phyloP scores from a whole-genome alignment of 2,113 vertebrate genomes.

The Zosterops lateralis region DNA sequence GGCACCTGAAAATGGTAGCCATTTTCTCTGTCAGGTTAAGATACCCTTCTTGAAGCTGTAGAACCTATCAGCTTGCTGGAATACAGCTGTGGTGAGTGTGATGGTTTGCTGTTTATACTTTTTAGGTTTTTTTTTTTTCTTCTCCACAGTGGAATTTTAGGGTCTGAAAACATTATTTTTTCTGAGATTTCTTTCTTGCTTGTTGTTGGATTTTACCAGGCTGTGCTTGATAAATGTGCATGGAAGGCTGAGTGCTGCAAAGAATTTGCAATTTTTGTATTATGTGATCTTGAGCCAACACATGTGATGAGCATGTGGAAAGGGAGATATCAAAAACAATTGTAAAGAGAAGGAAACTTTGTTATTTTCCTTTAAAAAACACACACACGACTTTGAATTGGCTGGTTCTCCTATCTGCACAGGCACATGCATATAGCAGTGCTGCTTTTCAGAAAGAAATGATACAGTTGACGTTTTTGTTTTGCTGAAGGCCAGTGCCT shows the following conservation, averaged over 20 bases:
- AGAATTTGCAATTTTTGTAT: conserved; percentile 10
- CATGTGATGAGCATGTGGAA: neutral
- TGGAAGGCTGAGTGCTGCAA: neutral
- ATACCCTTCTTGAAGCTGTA: neutral
- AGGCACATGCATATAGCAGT: neutral
- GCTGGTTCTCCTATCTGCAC: neutral
- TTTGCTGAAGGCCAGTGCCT: neutral
- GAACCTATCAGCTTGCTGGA: neutral
- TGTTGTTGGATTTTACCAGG: neutral
- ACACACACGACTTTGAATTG: neutral
- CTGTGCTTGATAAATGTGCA: neutral
- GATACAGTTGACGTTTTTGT: neutral
- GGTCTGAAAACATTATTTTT: neutral
- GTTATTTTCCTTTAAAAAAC: neutral
- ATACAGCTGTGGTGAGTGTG: neutral
- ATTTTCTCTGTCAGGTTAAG: conserved; percentile 5
- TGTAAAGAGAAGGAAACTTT: neutral
- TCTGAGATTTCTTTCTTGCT: neutral
- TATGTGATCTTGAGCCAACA: conserved; percentile 17
- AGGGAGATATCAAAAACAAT: conserved; percentile 9
- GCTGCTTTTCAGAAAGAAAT: neutral
- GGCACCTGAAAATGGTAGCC: neutral
- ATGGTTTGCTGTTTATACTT: neutral
- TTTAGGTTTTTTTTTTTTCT: neutral
- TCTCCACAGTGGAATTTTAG: neutral